Percentiles rank a stretch among this genome's conserved stretches.
phyloP scores from a whole-genome alignment of 2,888 invertebrate genomes.

The Caenorhabditis sp. region DNA sequence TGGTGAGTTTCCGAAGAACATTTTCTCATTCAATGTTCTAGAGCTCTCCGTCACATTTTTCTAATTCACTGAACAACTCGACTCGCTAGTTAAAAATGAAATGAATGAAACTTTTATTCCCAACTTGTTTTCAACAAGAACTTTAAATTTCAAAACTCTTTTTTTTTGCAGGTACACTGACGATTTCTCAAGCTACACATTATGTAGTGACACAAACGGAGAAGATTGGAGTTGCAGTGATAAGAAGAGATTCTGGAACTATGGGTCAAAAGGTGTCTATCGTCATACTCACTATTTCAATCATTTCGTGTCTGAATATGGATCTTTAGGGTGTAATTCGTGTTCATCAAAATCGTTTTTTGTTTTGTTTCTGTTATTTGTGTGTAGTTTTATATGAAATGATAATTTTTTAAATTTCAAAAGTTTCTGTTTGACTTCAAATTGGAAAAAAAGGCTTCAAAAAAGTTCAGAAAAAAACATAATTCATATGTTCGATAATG shows the following conservation, averaged over 20 bases:
- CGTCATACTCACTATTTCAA: slow-evolving; percentile 51
- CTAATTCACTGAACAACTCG: background rate
- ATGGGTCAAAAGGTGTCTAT: slow-evolving; percentile 42
- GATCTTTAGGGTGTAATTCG: slow-evolving; percentile 39
- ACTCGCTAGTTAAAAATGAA: background rate
- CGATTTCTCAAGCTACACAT: slow-evolving; percentile 34
- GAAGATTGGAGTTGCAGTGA: slow-evolving; percentile 52
- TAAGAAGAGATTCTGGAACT: slow-evolving; percentile 41
- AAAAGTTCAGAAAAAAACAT: too few relatives aligned
- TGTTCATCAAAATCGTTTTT: background rate
- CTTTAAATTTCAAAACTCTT: background rate
- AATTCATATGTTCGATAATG: too few relatives aligned
- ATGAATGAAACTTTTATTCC: background rate
- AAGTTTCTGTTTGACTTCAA: too few relatives aligned
- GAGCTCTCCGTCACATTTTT: too few relatives aligned
- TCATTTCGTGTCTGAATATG: slow-evolving; percentile 47
- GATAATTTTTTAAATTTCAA: background rate
- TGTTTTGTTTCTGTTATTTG: background rate
- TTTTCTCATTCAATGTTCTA: too few relatives aligned
- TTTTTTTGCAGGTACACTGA: slow-evolving; percentile 43
- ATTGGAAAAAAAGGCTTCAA: too few relatives aligned
- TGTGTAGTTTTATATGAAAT: background rate
- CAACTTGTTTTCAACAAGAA: background rate
- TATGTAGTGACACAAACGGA: slow-evolving; percentile 38
- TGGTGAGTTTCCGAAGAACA: slow-evolving; percentile 43